phyloP scores from a whole-genome alignment of 2,797 vertebrate genomes.

The Sylvilagus floridanus region DNA sequence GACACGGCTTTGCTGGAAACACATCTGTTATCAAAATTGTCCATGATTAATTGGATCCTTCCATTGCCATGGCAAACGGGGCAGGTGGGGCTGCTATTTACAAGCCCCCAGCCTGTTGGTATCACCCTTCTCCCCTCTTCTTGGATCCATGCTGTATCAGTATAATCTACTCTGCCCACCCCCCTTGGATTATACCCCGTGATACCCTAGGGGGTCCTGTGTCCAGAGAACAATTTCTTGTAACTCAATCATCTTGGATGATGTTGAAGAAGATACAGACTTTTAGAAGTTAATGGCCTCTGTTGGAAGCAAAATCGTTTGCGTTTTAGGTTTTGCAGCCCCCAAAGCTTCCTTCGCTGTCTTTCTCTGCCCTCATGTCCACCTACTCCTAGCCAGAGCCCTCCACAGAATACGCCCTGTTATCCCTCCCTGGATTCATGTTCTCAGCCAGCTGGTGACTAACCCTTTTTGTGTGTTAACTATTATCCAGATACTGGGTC shows the following conservation, averaged over 20 bases:
- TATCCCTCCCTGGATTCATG: conserved; percentile 44
- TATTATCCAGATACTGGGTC: conserved; percentile 77
- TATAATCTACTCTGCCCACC: background rate
- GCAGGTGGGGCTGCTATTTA: background rate
- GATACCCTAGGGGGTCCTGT: background rate
- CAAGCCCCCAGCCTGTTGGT: background rate
- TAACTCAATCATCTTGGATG: conserved; percentile 53
- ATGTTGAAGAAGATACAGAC: background rate
- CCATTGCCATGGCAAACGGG: conserved; percentile 63
- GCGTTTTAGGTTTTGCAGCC: conserved; percentile 20
- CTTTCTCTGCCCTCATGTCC: background rate
- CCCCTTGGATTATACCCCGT: background rate
- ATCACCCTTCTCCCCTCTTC: background rate
- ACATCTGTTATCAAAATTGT: conserved; percentile 76
- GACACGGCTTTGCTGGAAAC: conserved; percentile 68
- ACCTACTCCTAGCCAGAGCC: background rate
- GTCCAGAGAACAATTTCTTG: background rate
- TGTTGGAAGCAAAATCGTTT: conserved; percentile 42
- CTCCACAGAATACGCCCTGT: conserved; percentile 53
- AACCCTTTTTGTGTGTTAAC: conserved; percentile 77
- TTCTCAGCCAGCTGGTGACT: conserved; percentile 78
- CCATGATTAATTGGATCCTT: conserved; percentile 71
- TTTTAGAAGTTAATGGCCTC: conserved; percentile 17
- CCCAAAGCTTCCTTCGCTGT: background rate
- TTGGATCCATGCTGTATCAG: background rate